Evolutionary conservation across 1,140 invertebrate genomes (phyloP).

Genomic region (Drosophila lini): DNA sequence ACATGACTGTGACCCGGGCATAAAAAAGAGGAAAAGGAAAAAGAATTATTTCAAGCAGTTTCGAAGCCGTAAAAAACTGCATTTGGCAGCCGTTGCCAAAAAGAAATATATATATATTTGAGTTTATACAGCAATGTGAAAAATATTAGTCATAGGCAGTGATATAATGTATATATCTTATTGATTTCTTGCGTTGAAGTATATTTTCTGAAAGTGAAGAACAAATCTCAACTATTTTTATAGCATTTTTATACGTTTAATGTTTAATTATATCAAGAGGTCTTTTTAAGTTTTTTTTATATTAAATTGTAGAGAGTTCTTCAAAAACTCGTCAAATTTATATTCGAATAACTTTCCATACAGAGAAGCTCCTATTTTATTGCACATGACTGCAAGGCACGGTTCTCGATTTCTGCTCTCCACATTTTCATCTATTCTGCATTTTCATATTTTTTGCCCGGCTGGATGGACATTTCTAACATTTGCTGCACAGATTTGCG

Average conservation of each 20-base stretch:
- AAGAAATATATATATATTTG: conserved; percentile 24
- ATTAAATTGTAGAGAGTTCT: neutral
- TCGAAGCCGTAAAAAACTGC: conserved; percentile 81
- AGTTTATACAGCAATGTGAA: neutral
- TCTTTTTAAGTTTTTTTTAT: neutral
- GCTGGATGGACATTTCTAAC: conserved; percentile 51
- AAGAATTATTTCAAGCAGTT: conserved; percentile 79
- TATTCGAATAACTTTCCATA: neutral
- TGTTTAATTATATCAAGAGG: neutral
- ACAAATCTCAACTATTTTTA: neutral
- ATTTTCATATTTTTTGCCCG: conserved; percentile 29
- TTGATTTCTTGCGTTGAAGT: neutral
- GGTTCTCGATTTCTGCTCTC: conserved; percentile 41
- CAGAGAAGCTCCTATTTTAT: neutral
- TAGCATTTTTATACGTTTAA: no score
- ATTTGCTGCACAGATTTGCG: conserved; percentile 77
- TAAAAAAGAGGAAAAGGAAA: conserved; percentile 53
- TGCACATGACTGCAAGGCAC: neutral
- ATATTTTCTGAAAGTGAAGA: neutral
- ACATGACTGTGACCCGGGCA: conserved; percentile 60
- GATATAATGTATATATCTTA: neutral
- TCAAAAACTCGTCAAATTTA: no score
- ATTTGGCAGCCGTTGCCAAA: conserved; percentile 75
- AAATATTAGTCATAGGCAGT: neutral
- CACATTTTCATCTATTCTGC: conserved; percentile 38